Conservation (phyloP, 2,888 invertebrate species). For the Nysson spinosus region DNA sequence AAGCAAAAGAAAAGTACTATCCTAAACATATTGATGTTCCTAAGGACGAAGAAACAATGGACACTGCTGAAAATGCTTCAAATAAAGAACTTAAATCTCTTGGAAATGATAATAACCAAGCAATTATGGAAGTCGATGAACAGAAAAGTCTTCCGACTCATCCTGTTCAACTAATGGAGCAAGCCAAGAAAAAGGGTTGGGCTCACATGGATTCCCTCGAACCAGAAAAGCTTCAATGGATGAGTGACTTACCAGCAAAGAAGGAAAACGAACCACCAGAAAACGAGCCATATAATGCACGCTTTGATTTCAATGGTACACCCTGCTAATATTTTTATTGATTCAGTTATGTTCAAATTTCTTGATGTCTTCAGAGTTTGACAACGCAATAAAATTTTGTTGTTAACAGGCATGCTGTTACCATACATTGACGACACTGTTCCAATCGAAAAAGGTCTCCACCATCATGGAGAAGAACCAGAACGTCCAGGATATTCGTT, state of each 20-base stretch:
- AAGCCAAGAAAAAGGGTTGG: conserved; percentile 84
- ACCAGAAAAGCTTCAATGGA: conserved; percentile 93
- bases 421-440: conserved; percentile 83
- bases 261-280: conserved; percentile 74
- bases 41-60: not conserved
- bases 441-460: conserved; percentile 83
- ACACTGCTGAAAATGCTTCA: not conserved
- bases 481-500: conserved; percentile 94
- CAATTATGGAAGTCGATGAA: conserved; percentile 51
- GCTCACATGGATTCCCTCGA: conserved; percentile 92
- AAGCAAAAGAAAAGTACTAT: conserved; percentile 10
- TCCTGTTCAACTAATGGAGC: conserved; percentile 64
- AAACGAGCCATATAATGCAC: conserved; percentile 85
- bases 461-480: conserved; percentile 96
- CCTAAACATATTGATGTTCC: not conserved
- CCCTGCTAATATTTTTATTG: not conserved
- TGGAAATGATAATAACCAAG: not conserved
- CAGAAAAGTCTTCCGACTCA: conserved; percentile 51
- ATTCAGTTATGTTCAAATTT: not conserved
- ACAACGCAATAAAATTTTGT: not conserved
- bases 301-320: conserved; percentile 88
- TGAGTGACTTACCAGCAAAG: conserved; percentile 83
- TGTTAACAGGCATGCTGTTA: conserved; percentile 81
- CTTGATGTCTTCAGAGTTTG: not conserved
- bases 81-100: conserved; percentile 3